Percentiles rank a stretch among this genome's conserved stretches.
These are phyloP conservation scores for Cliona cf. orientalis DNA, from an alignment of 37 sponge, comb jelly and placozoan species.

Conservation along the genomic window DNA sequence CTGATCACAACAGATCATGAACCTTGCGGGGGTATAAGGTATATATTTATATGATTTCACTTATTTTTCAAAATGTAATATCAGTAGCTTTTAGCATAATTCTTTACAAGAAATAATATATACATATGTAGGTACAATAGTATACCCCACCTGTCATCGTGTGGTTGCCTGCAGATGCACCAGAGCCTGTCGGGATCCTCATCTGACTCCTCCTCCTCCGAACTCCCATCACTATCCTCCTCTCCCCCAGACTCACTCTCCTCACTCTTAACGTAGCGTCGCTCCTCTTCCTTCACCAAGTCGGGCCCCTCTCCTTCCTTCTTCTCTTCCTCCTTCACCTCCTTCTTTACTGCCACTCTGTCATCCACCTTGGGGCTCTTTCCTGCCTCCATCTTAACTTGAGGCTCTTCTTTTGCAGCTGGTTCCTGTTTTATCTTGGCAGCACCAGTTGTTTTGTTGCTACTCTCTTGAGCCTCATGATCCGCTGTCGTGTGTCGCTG, in stretches of 20 bases:
- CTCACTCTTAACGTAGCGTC: background rate
- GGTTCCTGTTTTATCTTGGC: background rate
- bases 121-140: background rate
- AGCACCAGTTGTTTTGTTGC: background rate
- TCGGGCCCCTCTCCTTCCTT: background rate
- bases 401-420: slow-evolving; percentile 10
- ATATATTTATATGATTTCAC: background rate
- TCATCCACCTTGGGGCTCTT: background rate
- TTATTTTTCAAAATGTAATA: background rate
- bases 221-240: background rate
- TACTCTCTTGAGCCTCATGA: background rate
- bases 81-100: background rate
- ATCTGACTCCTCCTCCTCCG: slow-evolving; percentile 20
- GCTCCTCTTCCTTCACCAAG: background rate
- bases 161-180: slow-evolving; percentile 79
- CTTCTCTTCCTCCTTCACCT: slow-evolving; percentile 11
- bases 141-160: slow-evolving; percentile 73
- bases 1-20: slow-evolving; percentile 92
- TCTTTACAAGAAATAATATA: background rate
- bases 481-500: background rate
- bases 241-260: slow-evolving; percentile 20
- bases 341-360: background rate
- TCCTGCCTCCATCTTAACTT: slow-evolving; percentile 3
- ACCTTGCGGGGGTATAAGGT: slow-evolving; percentile 39
- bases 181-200: slow-evolving; percentile 77